Evolutionary conservation across 2,888 invertebrate species (phyloP).

Genomic region (Ellobium chinense): DNA sequence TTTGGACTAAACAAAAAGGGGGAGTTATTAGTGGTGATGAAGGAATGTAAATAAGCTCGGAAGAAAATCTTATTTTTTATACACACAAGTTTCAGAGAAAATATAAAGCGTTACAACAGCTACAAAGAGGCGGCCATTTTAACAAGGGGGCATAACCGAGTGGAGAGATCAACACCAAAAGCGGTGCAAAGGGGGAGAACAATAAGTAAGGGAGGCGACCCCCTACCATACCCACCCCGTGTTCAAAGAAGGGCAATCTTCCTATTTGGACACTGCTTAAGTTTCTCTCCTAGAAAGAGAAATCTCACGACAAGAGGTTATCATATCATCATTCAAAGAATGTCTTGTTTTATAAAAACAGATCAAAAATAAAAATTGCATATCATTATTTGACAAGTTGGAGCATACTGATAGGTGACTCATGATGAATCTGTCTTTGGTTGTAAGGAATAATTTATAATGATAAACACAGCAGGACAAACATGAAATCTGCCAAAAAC

Average conservation of each 20-base stretch:
- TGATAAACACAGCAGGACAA: background rate
- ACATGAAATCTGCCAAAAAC: background rate
- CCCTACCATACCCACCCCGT: conserved; percentile 49
- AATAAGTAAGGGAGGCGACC: conserved; percentile 42
- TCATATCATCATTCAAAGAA: background rate
- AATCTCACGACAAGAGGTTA: conserved; percentile 18
- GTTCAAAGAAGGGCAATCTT: conserved; percentile 38
- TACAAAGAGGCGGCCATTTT: conserved; percentile 37
- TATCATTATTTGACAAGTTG: background rate
- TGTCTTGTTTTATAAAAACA: background rate
- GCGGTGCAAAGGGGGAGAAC: conserved; percentile 46
- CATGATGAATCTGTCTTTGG: conserved; percentile 42
- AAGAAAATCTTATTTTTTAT: conserved; percentile 9
- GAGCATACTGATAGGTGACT: background rate
- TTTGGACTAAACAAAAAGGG: conserved; percentile 29
- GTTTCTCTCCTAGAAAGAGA: conserved; percentile 36
- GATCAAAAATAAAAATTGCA: conserved; percentile 16
- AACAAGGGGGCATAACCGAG: conserved; percentile 37
- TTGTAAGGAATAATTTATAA: conserved; percentile 26
- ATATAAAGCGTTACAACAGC: conserved; percentile 46
- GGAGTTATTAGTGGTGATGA: conserved; percentile 31
- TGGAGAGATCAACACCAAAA: conserved; percentile 48
- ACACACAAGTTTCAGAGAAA: conserved; percentile 40
- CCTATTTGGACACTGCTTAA: conserved; percentile 32
- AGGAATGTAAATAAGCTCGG: conserved; percentile 28